Evolutionary conservation across 2,888 invertebrate species (phyloP).

Genomic region (Halictus quadricinctus): DNA sequence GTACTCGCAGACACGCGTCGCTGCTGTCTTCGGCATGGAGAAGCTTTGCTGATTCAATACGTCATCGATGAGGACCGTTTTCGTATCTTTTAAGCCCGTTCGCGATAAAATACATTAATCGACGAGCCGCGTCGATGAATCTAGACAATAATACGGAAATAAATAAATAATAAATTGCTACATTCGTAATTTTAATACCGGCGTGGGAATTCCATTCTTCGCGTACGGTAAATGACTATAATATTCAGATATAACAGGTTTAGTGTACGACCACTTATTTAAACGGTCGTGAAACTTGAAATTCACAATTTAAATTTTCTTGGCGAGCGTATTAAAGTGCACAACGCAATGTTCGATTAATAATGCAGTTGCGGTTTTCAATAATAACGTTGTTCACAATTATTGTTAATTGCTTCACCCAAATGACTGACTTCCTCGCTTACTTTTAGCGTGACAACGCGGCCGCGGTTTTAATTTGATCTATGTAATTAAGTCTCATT

Average conservation of each 20-base stretch:
- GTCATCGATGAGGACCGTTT: conserved; percentile 25
- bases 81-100: not conserved
- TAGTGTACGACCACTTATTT: not conserved
- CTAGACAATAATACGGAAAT: not conserved
- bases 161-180: not conserved
- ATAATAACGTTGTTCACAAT: not conserved
- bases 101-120: not conserved
- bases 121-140: not conserved
- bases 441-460: not conserved
- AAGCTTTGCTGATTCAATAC: conserved; percentile 20
- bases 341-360: too few relatives aligned
- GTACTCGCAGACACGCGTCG: conserved; percentile 46
- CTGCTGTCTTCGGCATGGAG: conserved; percentile 1
- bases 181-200: not conserved
- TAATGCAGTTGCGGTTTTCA: not conserved
- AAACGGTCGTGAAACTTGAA: not conserved
- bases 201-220: not conserved
- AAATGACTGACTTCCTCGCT: not conserved
- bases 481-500: not conserved
- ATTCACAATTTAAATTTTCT: not conserved
- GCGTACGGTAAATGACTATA: not conserved
- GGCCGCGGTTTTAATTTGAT: not conserved
- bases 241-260: too few relatives aligned
- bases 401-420: not conserved
- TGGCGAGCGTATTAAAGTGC: not conserved